Evolutionary conservation across 2,888 invertebrate genomes (phyloP).

Genomic region (Balanococcus diminutus): DNA sequence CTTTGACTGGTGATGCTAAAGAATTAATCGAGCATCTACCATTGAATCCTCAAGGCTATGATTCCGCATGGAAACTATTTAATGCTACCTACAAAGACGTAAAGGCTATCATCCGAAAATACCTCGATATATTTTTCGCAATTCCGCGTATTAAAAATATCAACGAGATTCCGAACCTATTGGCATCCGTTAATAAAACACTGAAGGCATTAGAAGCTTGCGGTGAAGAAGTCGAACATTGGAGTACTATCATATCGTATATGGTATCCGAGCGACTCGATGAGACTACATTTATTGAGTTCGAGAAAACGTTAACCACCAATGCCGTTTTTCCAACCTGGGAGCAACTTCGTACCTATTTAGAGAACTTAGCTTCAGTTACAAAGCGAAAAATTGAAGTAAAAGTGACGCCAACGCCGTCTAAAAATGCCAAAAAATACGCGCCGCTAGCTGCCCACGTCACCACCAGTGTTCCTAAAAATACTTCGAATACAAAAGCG

Average conservation of each 20-base stretch:
- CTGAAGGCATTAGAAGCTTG: background rate
- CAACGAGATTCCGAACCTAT: background rate
- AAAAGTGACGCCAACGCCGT: background rate
- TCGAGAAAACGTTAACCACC: background rate
- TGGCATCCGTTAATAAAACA: background rate
- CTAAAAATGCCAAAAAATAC: too few relatives aligned
- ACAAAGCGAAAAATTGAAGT: background rate
- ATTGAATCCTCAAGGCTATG: background rate
- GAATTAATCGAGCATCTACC: background rate
- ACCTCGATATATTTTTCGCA: background rate
- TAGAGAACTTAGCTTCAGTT: background rate
- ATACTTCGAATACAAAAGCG: too few relatives aligned
- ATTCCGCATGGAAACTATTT: background rate
- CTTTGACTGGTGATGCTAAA: background rate
- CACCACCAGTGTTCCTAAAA: too few relatives aligned
- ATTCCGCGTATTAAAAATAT: background rate
- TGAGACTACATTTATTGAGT: background rate
- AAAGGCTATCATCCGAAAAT: background rate
- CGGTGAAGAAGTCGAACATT: background rate
- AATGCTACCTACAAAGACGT: background rate
- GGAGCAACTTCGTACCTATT: background rate
- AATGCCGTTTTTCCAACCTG: background rate
- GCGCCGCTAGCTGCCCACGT: too few relatives aligned
- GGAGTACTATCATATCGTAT: background rate
- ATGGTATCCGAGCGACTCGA: background rate